Evolutionary conservation across 2,888 invertebrate species (phyloP).

Genomic region (Trichopoda pennipes): DNA sequence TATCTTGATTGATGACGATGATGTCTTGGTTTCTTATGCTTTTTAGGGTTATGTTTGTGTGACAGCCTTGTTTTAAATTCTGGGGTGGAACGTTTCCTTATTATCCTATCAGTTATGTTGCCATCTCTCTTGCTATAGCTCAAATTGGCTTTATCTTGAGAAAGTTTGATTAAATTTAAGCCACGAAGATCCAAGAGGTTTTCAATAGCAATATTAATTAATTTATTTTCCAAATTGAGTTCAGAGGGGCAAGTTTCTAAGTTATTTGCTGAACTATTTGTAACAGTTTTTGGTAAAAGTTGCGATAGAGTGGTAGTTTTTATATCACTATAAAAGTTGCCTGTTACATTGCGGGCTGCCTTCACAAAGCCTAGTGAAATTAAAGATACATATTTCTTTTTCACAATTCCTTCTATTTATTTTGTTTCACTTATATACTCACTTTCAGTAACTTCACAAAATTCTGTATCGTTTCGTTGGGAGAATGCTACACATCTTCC

Average conservation of each 20-base stretch:
- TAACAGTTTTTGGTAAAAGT: background rate
- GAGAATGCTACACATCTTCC: constrained; percentile 26
- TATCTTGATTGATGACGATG: background rate
- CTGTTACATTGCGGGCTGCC: background rate
- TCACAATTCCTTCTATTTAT: background rate
- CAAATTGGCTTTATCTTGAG: background rate
- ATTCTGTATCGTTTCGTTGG: background rate
- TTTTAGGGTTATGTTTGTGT: background rate
- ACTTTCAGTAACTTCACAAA: constrained; percentile 16
- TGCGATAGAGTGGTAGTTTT: constrained; percentile 19
- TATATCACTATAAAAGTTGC: background rate
- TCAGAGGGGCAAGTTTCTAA: background rate
- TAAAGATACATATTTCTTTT: too few relatives aligned
- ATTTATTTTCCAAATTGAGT: constrained; percentile 11
- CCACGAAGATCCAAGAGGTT: background rate
- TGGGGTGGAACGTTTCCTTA: background rate
- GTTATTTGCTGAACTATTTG: background rate
- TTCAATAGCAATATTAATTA: constrained; percentile 17
- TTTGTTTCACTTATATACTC: background rate
- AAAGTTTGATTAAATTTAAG: background rate
- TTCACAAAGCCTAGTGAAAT: background rate
- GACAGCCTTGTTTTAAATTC: background rate
- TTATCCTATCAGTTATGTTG: background rate
- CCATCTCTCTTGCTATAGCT: background rate
- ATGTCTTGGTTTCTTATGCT: background rate